Base-by-base conservation (phyloP, 2,888 invertebrate genomes). In the Cabera pusaria region DNA sequence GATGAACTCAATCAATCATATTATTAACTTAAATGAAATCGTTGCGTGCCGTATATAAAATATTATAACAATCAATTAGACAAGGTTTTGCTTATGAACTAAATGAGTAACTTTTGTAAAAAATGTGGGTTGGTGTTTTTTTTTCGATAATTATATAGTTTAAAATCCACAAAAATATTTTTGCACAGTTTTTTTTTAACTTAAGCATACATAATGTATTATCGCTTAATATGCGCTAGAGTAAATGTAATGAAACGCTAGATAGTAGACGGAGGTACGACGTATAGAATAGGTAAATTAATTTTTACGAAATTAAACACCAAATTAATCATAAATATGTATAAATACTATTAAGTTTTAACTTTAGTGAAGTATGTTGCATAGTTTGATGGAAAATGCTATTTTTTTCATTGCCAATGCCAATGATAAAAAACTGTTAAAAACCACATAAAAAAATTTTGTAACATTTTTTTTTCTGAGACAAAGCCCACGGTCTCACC, bases 251-350 rank as follows among this genome's bases (percentile, higher is more conserved):
- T 48, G 52, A 44, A 54, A 54, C 44, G 64, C 64, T 71, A 72
- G 67, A 53, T 38, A 31, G 49, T 64, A 66, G 62, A 47, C 59
- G 63, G 62, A 47, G 41, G 47, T 52, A 57, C 59, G 58, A 63
- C 58, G 44, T 31, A 42, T 44, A 58, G 55, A 40, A 55, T 63
- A 66, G 61, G 62, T 57, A 63, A 62, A 46, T 55, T 72, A 69
- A 69, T 70, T 64, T 64, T 67, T 78, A 83, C 76, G 75, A 75
- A 83, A 68, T 64, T 76, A 69, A 82, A 85, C 85, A 85, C 85
- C 85, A 85, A 85, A 68, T 84, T 82, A 73, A 67, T 69, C 72
- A 72, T 81, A 79, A 72, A 63, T 70, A 63, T 61, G 50, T 68
- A 60, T 63, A 56, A 60, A 55, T 55, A 59, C 62, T 54, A 51